These are phyloP conservation scores for Papilio helenus DNA, from an alignment of 1,140 invertebrate species.

Conservation along the genomic window DNA sequence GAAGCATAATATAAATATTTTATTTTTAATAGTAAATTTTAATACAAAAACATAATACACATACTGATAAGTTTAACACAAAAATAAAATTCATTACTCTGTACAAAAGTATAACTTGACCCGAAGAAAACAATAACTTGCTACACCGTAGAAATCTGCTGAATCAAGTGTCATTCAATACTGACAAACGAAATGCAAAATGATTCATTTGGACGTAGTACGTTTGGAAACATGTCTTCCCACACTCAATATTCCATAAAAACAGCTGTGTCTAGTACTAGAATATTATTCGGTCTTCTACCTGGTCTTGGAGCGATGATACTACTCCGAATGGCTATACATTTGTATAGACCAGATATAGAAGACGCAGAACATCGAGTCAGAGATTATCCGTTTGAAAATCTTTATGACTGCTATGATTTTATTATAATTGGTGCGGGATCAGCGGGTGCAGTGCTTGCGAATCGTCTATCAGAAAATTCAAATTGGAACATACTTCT, in stretches of 20 bases:
- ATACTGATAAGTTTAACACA: not conserved
- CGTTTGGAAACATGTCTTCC: slow-evolving; percentile 55
- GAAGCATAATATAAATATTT: no score
- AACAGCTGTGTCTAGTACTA: slow-evolving; percentile 77
- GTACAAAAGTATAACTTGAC: slow-evolving; percentile 46
- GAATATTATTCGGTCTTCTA: slow-evolving; percentile 85
- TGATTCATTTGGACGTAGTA: slow-evolving; percentile 33
- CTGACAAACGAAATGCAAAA: slow-evolving; percentile 45
- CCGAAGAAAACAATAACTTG: slow-evolving; percentile 52
- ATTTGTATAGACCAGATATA: slow-evolving; percentile 86
- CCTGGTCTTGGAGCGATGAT: slow-evolving; percentile 85
- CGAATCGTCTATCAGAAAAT: slow-evolving; percentile 89
- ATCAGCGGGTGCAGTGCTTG: slow-evolving; percentile 91
- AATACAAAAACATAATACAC: not conserved
- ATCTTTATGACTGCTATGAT: slow-evolving; percentile 86
- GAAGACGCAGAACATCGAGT: slow-evolving; percentile 85
- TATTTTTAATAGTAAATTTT: no score
- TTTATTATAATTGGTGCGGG: slow-evolving; percentile 93
- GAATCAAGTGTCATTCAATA: slow-evolving; percentile 48
- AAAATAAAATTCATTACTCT: slow-evolving; percentile 43
- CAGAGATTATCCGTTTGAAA: slow-evolving; percentile 70
- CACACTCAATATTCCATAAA: slow-evolving; percentile 53
- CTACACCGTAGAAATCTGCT: slow-evolving; percentile 45
- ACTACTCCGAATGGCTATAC: slow-evolving; percentile 84
- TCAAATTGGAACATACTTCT: slow-evolving; percentile 88